phyloP scores from a whole-genome alignment of 2,797 vertebrate species.

The Hapalemur alaotrensis region DNA sequence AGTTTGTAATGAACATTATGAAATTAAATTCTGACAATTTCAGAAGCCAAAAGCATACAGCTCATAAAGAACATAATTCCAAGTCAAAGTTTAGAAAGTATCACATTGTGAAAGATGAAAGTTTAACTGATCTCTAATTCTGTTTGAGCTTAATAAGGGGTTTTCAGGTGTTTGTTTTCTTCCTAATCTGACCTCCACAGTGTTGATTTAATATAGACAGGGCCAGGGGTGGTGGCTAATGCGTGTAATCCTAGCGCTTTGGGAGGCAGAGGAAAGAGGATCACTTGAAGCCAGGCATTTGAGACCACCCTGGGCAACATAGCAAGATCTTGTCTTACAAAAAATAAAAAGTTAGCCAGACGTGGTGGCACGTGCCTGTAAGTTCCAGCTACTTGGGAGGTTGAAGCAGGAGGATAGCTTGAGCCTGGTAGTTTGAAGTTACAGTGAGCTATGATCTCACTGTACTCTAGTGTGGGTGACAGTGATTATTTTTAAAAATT shows the following conservation, averaged over 20 bases:
- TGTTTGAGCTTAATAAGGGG: background rate
- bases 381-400: background rate
- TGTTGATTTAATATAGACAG: background rate
- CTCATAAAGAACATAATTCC: background rate
- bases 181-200: background rate
- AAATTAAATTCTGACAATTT: conserved; percentile 11
- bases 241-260: too few species aligned
- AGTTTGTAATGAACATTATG: background rate
- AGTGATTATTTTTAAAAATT: too few species aligned
- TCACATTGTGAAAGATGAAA: background rate
- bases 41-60: background rate
- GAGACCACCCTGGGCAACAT: too few species aligned
- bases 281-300: too few species aligned
- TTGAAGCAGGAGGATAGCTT: background rate
- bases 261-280: too few species aligned
- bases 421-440: background rate
- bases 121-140: background rate
- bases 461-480: background rate
- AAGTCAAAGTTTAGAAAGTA: background rate
- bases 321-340: too few species aligned
- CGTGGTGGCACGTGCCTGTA: background rate
- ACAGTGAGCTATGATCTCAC: background rate
- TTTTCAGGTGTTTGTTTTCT: conserved; percentile 4
- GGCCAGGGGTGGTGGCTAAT: too few species aligned
- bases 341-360: background rate